Evolutionary conservation across 2,113 vertebrate genomes (phyloP), one percentile per base, ranked within the genome.

Genomic region (Phaetusa simplex): DNA sequence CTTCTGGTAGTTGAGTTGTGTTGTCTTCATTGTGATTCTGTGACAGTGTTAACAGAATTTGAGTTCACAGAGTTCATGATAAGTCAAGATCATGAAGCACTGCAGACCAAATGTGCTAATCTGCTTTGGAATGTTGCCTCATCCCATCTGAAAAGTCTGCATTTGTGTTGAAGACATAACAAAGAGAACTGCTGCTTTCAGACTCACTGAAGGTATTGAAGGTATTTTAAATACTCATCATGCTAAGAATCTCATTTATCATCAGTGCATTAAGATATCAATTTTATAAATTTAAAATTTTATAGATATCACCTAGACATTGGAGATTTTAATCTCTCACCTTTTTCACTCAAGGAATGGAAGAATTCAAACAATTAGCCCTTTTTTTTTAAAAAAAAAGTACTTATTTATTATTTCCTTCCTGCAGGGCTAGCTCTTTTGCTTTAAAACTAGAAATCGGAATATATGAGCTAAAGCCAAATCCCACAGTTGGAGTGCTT

Each of bases 111-210:
- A 95, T 70, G 81, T 93, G 88, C 43, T 96, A 88, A 94, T 96
- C 81, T 92, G 9, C 70, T 87, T 70, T 95, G 93, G 94, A 95
- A 95, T 91, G 91, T 70, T 95, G 83, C 93, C 86, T 93, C 70
- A 69, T 91, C 62, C 70, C 58, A 73, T 93, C 86, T 91, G 62
- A 91, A 89, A 93, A 89, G 58, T 43, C 88, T 86, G 30, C 55
- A 80, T 96, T 96, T 77, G 27, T 82, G 38, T 53, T 85, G 67
- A 95, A 97, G 81, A 87, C 82, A 76, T 80, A 97, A 95, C 53
- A 95, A 82, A 95, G 56, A 81, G 22, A 82, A 50, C 55, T 92
- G 76, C 40, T 72, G 27, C 72, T 89, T 92, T 72, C 66, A 87
- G 70, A 45, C 24, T 70, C 53, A 58, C 36, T 47, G 30, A 45